Base-by-base conservation (phyloP, 2,888 invertebrate species). In the Metacarcinus magister region DNA sequence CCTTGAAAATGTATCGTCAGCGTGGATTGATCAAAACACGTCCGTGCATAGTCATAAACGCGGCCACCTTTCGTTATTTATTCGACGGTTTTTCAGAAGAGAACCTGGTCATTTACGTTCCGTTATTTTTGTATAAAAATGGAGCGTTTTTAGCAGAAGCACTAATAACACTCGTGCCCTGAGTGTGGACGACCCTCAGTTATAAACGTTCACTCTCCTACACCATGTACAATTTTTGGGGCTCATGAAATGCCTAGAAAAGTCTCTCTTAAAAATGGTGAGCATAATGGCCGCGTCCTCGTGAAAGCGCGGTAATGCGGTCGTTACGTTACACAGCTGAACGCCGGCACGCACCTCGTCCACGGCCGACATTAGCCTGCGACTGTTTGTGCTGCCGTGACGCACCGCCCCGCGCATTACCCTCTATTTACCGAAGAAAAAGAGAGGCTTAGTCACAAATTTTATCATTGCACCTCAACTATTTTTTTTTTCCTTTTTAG, bases 151-250 rank as follows among this genome's bases (percentile, higher is more conserved):
- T 67, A 67, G 67, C 67, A 23, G n/a, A n/a, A 67, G 67, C 67
- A 67, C 67, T 67, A 67, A 67, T 67, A 67, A 67, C 67, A 67
- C 67, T n/a, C n/a, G 67, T 67, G 67, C 67, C 67, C n/a, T 67
- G 67, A 67, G 67, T 67, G 67, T 67, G 67, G 67, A 67, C n/a
- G 67, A 67, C 67, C 67, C 67, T 67, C 67, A 67, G n/a, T 67
- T 67, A 82, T 82, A 82, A 82, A 82, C 82, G 32, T 82, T 82
- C 82, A 82, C 82, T 82, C 32, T 32, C 82, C 82, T 28, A 82
- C 82, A 82, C 28, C 82, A 10, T 82, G 82, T 82, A 82, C 82
- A 82, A 82, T 82, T 82, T 82, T 82, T 82, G 82, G 82, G 67
- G 32, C 82, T 82, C 82, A 32, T 82, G 82, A 82, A 82, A 82